phyloP scores from a whole-genome alignment of 2,888 invertebrate genomes.

The Dolichomitus sp. region DNA sequence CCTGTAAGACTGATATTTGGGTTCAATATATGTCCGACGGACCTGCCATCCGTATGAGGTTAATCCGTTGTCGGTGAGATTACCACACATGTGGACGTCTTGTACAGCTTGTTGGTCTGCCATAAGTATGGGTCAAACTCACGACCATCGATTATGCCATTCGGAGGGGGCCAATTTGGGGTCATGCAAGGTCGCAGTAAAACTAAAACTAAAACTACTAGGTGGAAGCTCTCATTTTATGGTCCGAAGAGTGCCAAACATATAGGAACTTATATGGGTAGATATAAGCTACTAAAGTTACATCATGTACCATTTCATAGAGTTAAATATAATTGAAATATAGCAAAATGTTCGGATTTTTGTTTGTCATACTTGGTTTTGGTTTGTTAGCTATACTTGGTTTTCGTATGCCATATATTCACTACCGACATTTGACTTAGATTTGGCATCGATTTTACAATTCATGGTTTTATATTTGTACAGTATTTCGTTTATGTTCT shows the following conservation, averaged over 20 bases:
- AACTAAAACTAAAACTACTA: no score
- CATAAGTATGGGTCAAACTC: no score
- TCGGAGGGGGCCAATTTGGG: no score
- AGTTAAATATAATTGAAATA: background rate
- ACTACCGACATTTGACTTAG: background rate
- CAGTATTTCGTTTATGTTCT: background rate
- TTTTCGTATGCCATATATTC: background rate
- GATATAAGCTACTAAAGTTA: background rate
- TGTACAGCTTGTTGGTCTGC: no score
- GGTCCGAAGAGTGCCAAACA: background rate
- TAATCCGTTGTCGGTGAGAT: background rate
- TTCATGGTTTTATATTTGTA: background rate
- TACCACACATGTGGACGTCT: background rate
- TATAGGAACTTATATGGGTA: background rate
- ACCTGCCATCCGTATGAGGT: background rate
- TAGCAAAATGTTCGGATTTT: background rate
- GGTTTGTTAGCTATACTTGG: no score
- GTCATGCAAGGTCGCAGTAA: no score
- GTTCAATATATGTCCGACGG: background rate
- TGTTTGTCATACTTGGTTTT: background rate
- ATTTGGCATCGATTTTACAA: constrained; percentile 5
- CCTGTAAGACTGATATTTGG: background rate
- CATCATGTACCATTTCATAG: background rate
- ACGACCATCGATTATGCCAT: no score
- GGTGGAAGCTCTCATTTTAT: background rate